Evolutionary conservation across 2,797 vertebrate genomes (phyloP), one percentile per base, ranked within the genome.

Genomic region (Rallus crepitans): DNA sequence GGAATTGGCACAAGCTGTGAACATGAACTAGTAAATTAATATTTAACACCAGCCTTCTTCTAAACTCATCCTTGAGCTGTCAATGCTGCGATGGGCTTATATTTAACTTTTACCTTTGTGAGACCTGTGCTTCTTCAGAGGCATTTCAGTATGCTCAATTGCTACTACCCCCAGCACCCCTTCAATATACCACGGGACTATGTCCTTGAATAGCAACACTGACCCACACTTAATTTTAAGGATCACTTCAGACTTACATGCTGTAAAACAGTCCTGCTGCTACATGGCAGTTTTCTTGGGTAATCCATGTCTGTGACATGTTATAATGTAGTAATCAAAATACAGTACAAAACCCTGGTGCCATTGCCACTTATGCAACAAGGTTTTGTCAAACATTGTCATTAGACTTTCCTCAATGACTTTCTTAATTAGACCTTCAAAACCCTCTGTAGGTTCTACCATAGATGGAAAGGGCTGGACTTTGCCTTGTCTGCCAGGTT

Each of bases 101-200:
- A 31, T 64, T 59, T 64, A 61, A 33, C 9, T 18, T 50, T 30
- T 45, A 45, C 42, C 42, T 45, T 45, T 45, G 14, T 24, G 23
- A 52, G 18, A 11, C 8, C 30, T 27, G 27, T 53, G 37, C 25
- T 79, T 39, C 66, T 47, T 21, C 37, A 45, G 40, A 35, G 42
- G 7, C n/a, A 2, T 42, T 60, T 52, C 7, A 3, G 19, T n/a
- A 30, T 6, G 25, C n/a, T 75, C 2, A 1, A 5, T 9, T 82
- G 15, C 28, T 8, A 23, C 0, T 1, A 27, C n/a, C 21, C 42
- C 42, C 16, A 13, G 31, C n/a, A 13, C 15, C 9, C 35, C 27
- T 8, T 17, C 24, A 4, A 16, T 28, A 5, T 7, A 27, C 47
- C 7, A 9, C 1, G 7, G 39, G 17, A 2, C 18, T 9, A 11